Evolutionary conservation across 1,140 invertebrate species (phyloP).

Genomic region (Cotesia chilonis): DNA sequence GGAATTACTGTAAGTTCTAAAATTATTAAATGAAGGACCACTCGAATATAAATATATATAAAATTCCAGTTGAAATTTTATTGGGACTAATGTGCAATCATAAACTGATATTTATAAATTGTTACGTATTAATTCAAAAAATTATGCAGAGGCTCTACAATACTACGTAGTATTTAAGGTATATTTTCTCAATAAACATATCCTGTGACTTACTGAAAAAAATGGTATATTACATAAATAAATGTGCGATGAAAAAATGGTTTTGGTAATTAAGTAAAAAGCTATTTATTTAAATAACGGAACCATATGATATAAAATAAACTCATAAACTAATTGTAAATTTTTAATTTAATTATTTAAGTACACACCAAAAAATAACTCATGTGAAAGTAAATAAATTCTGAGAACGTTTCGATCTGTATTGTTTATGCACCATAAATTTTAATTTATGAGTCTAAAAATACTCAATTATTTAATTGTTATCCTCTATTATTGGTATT

Average conservation of each 20-base stretch:
- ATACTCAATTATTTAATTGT: too few relatives aligned
- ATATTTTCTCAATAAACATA: conserved; percentile 63
- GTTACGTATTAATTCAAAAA: background rate
- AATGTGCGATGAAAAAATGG: conserved; percentile 27
- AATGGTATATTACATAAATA: conserved; percentile 31
- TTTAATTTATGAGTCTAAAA: too few relatives aligned
- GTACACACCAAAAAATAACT: background rate
- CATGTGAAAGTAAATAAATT: conserved; percentile 30
- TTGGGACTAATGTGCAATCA: conserved; percentile 17
- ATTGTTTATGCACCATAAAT: too few relatives aligned
- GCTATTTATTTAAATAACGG: conserved; percentile 12
- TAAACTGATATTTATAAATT: background rate
- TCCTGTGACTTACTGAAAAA: conserved; percentile 46
- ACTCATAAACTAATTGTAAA: conserved; percentile 18
- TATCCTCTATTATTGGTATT: too few relatives aligned
- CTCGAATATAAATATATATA: background rate
- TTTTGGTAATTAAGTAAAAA: conserved; percentile 14
- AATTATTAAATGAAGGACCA: too few relatives aligned
- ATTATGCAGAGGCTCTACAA: background rate
- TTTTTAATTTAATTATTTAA: conserved; percentile 16
- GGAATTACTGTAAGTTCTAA: too few relatives aligned
- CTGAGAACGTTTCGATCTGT: background rate
- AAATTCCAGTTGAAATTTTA: background rate
- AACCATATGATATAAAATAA: conserved; percentile 9
- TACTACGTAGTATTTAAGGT: conserved; percentile 44